phyloP scores from a whole-genome alignment of 2,113 vertebrate species.

The Carassius carassius region DNA sequence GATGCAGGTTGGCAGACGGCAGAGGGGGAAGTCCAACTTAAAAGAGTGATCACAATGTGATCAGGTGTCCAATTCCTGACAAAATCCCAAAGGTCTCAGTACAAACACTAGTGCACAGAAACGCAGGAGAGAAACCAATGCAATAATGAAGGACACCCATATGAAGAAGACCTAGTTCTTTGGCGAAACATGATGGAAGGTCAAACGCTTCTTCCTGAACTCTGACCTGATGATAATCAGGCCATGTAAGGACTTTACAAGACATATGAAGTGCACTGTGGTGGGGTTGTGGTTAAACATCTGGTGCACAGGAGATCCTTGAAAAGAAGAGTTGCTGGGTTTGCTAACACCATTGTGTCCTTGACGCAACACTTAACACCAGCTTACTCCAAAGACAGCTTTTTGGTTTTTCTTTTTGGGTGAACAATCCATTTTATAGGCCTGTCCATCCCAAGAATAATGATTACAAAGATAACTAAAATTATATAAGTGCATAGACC shows the following conservation, averaged over 20 bases:
- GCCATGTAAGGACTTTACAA: slow-evolving; percentile 11
- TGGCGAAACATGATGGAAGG: not conserved
- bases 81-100: not conserved
- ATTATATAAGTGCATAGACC: too few species aligned
- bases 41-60: slow-evolving; percentile 43
- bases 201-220: slow-evolving; percentile 3
- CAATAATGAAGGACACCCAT: not conserved
- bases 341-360: not conserved
- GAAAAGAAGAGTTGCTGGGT: not conserved
- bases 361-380: slow-evolving; percentile 8
- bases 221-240: not conserved
- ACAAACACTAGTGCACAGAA: not conserved
- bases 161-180: not conserved
- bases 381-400: not conserved
- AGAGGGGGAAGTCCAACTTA: slow-evolving; percentile 62
- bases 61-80: not conserved
- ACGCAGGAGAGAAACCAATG: not conserved
- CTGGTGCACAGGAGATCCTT: not conserved
- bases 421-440: too few species aligned
- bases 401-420: too few species aligned
- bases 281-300: slow-evolving; percentile 13
- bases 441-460: too few species aligned
- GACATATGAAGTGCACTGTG: slow-evolving; percentile 21
- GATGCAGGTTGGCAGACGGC: not conserved
- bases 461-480: too few species aligned